phyloP scores from a whole-genome alignment of 2,113 vertebrate genomes.

The Sakesphorus luctuosus region DNA sequence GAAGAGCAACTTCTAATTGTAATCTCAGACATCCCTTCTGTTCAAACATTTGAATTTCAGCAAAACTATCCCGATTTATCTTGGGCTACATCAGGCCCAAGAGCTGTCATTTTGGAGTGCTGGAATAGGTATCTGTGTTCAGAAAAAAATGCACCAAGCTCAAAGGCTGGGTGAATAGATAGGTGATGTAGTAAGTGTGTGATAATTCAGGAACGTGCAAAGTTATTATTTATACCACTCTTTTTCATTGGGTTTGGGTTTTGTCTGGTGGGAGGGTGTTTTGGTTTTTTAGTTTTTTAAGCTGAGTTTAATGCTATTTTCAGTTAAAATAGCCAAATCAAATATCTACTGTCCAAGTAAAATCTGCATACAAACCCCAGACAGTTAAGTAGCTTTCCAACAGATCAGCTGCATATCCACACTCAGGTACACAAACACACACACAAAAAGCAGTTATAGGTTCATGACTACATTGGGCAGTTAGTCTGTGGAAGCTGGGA shows the following conservation, averaged over 20 bases:
- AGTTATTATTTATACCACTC: background rate
- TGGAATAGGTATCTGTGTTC: background rate
- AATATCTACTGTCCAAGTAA: background rate
- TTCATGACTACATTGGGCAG: background rate
- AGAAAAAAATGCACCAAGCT: background rate
- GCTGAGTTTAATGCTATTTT: background rate
- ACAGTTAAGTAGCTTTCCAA: background rate
- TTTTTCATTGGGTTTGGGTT: background rate
- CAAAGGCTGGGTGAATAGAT: background rate
- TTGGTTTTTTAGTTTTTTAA: background rate
- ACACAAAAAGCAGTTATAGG: background rate
- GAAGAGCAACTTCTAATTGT: conserved; percentile 10
- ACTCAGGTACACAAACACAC: background rate
- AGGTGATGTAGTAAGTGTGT: background rate
- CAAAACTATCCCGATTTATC: background rate
- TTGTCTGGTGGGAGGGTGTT: background rate
- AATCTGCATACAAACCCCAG: background rate
- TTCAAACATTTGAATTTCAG: conserved; percentile 23
- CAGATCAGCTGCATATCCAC: background rate
- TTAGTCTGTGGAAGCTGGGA: background rate
- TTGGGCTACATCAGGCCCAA: background rate
- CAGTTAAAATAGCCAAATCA: background rate
- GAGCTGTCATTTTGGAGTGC: background rate
- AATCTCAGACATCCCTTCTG: conserved; percentile 24
- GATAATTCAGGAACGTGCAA: background rate